phyloP scores from a whole-genome alignment of 2,797 vertebrate species.

The Micrastur ruficollis region DNA sequence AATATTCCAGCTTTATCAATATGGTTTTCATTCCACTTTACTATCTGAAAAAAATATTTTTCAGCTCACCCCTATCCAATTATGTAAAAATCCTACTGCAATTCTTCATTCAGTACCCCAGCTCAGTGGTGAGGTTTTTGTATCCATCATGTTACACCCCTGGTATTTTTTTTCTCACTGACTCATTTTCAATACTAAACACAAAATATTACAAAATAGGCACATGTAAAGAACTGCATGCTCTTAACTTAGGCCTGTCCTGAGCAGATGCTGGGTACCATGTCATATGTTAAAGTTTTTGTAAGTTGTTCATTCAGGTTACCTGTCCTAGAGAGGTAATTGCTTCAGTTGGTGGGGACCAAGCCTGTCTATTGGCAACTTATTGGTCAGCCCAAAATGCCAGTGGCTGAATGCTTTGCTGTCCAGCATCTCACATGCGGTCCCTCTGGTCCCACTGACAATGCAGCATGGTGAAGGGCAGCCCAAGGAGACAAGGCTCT shows the following conservation, averaged over 20 bases:
- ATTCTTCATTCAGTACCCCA: background rate
- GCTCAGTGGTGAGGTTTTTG: background rate
- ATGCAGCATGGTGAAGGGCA: background rate
- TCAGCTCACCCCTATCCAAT: background rate
- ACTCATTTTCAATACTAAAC: constrained; percentile 6
- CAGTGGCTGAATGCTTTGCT: background rate
- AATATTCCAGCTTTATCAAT: background rate
- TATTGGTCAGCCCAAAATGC: background rate
- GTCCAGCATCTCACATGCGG: background rate
- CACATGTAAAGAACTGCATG: background rate
- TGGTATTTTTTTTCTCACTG: background rate
- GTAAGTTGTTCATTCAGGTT: background rate
- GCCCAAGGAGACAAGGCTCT: background rate
- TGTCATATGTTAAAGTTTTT: background rate
- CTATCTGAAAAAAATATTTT: background rate
- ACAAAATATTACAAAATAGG: background rate
- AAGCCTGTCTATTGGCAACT: background rate
- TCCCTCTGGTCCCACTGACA: background rate
- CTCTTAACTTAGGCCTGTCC: background rate
- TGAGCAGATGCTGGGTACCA: background rate
- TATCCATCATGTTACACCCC: background rate
- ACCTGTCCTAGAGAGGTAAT: background rate
- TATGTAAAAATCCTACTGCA: background rate
- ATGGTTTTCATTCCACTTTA: background rate
- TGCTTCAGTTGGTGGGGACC: background rate